These are phyloP conservation scores for Oscheius myriophilus DNA, from an alignment of 2,888 invertebrate species.

Conservation along the genomic window DNA sequence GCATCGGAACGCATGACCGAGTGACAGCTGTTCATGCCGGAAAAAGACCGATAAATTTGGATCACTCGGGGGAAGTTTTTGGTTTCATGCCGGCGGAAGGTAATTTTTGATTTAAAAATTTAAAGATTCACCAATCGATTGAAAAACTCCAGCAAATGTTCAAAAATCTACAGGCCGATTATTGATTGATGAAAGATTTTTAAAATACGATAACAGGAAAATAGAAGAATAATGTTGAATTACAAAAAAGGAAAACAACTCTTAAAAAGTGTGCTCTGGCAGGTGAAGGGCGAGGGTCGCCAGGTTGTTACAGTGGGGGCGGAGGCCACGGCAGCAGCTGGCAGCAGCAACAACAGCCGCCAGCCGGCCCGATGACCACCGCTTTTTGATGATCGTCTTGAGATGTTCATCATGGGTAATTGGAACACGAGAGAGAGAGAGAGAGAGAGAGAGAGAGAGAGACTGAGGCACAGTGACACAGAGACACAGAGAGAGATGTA, in stretches of 20 bases:
- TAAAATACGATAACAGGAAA: too few species aligned
- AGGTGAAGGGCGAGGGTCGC: conserved; percentile 20
- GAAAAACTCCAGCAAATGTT: too few species aligned
- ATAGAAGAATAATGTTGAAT: too few species aligned
- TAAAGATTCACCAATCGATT: too few species aligned
- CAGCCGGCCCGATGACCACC: conserved; percentile 4
- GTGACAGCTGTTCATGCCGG: background rate
- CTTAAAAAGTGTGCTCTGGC: background rate
- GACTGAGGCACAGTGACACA: conserved; percentile 8
- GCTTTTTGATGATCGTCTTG: background rate
- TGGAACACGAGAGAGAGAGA: conserved; percentile 9
- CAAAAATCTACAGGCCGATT: too few species aligned
- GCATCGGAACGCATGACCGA: background rate
- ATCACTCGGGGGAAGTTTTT: too few species aligned
- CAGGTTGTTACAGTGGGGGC: conserved; percentile 26
- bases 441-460: conserved; percentile 24
- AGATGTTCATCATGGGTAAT: background rate
- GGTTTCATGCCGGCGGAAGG: too few species aligned
- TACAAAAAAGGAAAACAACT: conserved; percentile 5
- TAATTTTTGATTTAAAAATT: too few species aligned
- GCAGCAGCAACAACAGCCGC: conserved; percentile 25
- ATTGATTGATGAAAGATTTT: too few species aligned
- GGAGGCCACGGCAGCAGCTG: conserved; percentile 16
- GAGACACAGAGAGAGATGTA: background rate
- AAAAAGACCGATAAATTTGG: background rate